Base-by-base conservation (phyloP, 1,140 invertebrate genomes). In the Lasioglossum albipes region DNA sequence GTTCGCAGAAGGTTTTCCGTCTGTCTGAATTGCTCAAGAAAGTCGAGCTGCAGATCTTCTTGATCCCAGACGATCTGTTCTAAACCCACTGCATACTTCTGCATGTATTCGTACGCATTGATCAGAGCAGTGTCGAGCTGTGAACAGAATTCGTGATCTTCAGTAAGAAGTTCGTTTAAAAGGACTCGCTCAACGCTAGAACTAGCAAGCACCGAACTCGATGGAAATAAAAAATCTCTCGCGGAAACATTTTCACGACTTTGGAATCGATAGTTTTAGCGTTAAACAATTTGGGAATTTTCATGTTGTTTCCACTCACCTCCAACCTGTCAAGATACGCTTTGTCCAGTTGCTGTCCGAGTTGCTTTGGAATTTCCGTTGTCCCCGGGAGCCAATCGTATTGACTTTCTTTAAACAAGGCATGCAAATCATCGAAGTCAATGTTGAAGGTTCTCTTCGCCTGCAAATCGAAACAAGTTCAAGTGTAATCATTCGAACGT, bases 31-130 rank as follows among this genome's bases (percentile, higher is more conserved):
- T 94, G 85, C 10, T 93, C 89, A 69, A 91, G 86, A 89, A 95
- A 96, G 22, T 91, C 82, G 6, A 89, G 88, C 10, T 89, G 83
- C 76, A 94, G 87, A 31, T 95, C 91, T 9, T 94, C 92, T 76
- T 95, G 95, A 81, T 96, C 95, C 89, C 94, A 93, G n/a, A 95
- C 93, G 16, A 96, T 93, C 89, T 96, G 95, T 80, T 96, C 96
- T 62, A 96, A 83, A 41, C 94, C 96, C 0, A 96, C 95, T 2
- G 95, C 95, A 81, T 95, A 94, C 87, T 92, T 95, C 88, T 96
- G 96, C 88, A 96, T 93, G 84, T 94, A 94, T 77, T 94, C 91
- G 89, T 95, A 96, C 10, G 94, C 91, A 66, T 95, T 90, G 20
- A 94, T 83, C 67, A 96, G 90, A 31, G 93, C 91, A 13, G 91